Base-by-base conservation (phyloP, 2,797 vertebrate species). In the Jordanella pulchra region DNA sequence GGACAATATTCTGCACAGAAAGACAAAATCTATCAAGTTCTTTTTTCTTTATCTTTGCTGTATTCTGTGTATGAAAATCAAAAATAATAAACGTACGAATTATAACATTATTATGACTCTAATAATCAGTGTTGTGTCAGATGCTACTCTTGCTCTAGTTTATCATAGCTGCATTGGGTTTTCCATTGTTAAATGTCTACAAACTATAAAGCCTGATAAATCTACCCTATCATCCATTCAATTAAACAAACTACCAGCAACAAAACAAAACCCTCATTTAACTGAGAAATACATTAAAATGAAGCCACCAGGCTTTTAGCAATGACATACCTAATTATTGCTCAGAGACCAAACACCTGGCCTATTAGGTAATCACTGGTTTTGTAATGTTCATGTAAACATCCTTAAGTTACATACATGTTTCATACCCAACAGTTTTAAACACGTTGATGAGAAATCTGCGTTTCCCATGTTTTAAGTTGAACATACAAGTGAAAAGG, bases 401-500 rank as follows among this genome's bases (percentile, higher is more conserved):
- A 25, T 53, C 56, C 28, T 47, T 18, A 32, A 23, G 25, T 58
- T 21, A 48, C 58, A 69, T 4, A 30, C 55, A 32, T 54, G 44
- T 10, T 21, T n/a, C 58, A 35, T 4, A n/a, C n/a, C 18, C 23
- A 4, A 23, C 28, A 32, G 18, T 42, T 3, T 30, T 23, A 60
- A 9, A 71, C 23, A 13, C 28, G 61, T 1, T 61, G 66, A 60
- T 48, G 18, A 47, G 64, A 35, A 64, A 66, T 64, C 1, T 27
- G 13, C 23, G 23, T 58, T 28, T 28, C 67, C 50, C 23, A 27
- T 71, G 47, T 70, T 25, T n/a, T 78, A 71, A 76, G 61, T 32
- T 67, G 50, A 25, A 44, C 71, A 47, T 44, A 13, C 53, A 56
- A 60, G 30, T 53, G 71, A 73, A 75, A 55, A 78, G 80, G 60